Evolutionary conservation across 53 echinoderm and acorn worm species (phyloP), one percentile per base, ranked within the genome.

Genomic region (Crossaster papposus): DNA sequence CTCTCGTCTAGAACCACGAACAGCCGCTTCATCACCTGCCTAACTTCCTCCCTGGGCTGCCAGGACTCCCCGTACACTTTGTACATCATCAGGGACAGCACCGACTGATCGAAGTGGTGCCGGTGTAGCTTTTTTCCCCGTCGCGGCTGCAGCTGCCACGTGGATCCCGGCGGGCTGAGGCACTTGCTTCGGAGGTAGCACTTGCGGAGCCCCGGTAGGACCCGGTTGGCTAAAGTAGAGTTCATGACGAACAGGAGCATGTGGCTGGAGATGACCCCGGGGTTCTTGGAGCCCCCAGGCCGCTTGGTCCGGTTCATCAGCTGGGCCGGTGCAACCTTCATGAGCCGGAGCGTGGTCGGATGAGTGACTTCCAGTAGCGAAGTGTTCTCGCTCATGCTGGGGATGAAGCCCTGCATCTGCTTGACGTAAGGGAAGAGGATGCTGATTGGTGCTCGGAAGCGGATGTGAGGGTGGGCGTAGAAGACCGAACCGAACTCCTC

Each of bases 401-500:
- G 55, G 55, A 88, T 70, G 54, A 91, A 37, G 3, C 91, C 91
- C 22, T 91, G 73, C 51, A 32, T 71, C 58, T 70, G 53, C 15
- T 36, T 32, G 62, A 81, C 64, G 87, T 65, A 86, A 14, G 91
- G 91, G 52, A 75, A 86, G 5, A 91, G 87, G 63, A 76, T 54
- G 63, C 54, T 80, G 23, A 91, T 79, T 6, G 91, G 88, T 0
- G 87, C 88, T 32, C 91, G 23, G 44, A 91, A 91, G 11, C 91
- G 68, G 28, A 88, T 23, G 71, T 70, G 86, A 14, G 91, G 91
- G 62, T 91, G 79, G n/a, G 88, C 91, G 68, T 87, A 87, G 75
- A 87, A 91, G 36, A 86, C 79, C 0, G 91, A 79, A 31, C 91
- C 91, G 72, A 80, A 91, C 73, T 91, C 91, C 36, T 88, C 35